These are phyloP conservation scores for Saccopteryx bilineata DNA, from an alignment of 2,113 vertebrate species.

Conservation along the genomic window DNA sequence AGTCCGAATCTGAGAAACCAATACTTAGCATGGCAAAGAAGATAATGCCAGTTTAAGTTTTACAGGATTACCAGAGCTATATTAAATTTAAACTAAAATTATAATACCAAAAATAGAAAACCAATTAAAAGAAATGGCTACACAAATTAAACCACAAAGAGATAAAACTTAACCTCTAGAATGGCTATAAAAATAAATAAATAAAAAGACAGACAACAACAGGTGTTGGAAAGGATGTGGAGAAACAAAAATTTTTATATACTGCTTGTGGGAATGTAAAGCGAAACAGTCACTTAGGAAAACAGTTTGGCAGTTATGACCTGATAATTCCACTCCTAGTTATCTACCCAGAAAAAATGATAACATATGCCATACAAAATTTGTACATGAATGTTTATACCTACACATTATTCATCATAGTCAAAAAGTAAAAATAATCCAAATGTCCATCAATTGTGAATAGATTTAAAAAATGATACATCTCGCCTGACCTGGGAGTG, in stretches of 20 bases:
- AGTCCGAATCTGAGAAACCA: neutral
- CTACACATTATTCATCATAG: neutral
- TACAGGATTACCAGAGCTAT: neutral
- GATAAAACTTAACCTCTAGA: neutral
- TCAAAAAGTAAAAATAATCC: neutral
- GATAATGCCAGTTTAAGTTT: neutral
- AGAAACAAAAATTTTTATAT: neutral
- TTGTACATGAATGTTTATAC: neutral
- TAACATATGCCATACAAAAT: neutral
- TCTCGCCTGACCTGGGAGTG: too few species aligned
- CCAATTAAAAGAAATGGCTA: neutral
- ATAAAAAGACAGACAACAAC: neutral
- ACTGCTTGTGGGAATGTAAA: neutral
- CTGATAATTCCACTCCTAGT: neutral
- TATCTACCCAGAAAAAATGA: constrained; percentile 27
- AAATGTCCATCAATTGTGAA: neutral
- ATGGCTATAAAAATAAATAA: neutral
- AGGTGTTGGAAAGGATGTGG: neutral
- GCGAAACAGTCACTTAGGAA: neutral
- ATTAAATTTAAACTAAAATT: constrained; percentile 21
- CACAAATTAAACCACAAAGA: neutral
- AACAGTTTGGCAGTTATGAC: neutral
- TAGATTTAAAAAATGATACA: neutral
- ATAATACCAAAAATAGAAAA: constrained; percentile 6
- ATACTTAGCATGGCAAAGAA: neutral